Percentiles rank a stretch among this genome's conserved stretches.
Evolutionary conservation across 2,888 invertebrate species (phyloP).

Genomic region (Sycophila texana): DNA sequence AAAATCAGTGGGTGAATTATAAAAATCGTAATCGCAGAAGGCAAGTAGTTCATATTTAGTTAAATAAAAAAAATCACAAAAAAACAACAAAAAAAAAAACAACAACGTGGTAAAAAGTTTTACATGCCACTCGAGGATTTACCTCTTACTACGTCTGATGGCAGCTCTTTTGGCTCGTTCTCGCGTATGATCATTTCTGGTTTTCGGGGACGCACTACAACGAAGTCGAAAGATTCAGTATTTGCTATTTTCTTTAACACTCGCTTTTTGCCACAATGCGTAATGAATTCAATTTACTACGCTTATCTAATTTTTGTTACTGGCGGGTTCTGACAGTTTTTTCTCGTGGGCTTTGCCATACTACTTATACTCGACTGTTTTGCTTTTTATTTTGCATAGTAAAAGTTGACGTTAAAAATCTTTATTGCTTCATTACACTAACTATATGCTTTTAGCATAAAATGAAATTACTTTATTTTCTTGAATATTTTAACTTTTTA

Average conservation of each 20-base stretch:
- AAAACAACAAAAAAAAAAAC: conserved; percentile 30
- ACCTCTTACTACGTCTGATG: conserved; percentile 95
- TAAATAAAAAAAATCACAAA: conserved; percentile 20
- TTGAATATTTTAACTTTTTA: no score
- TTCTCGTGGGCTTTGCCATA: no score
- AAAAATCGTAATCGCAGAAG: neutral
- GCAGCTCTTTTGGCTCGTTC: conserved; percentile 92
- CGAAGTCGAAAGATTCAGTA: conserved; percentile 58
- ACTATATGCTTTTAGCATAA: no score
- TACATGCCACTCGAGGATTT: conserved; percentile 64
- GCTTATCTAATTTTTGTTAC: no score
- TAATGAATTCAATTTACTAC: no score
- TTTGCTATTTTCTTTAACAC: conserved; percentile 2
- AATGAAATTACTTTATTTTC: no score
- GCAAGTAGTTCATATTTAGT: conserved; percentile 27
- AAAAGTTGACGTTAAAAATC: no score
- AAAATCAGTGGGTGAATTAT: neutral
- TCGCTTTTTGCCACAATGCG: neutral
- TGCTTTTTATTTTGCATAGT: no score
- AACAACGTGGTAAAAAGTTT: conserved; percentile 24
- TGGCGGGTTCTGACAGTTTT: no score
- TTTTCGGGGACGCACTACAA: conserved; percentile 82
- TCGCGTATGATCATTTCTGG: conserved; percentile 94
- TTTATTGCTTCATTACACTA: no score
- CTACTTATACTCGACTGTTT: no score